Base-by-base conservation (phyloP, 2,888 invertebrate genomes). In the Pristionchus arcanus region DNA sequence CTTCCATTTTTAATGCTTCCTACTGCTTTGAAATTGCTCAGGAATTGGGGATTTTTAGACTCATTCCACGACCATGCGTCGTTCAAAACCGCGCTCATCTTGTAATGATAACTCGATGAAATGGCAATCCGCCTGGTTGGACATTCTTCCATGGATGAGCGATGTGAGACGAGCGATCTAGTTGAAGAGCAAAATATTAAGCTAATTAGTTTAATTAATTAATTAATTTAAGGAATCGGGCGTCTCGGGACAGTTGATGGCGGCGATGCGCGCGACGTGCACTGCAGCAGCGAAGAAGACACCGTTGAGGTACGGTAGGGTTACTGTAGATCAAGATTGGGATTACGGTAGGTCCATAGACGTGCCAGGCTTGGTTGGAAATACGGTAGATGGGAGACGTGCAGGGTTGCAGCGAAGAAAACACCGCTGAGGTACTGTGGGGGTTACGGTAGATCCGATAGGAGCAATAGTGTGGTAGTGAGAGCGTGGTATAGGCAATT, bases 221-320 rank as follows among this genome's bases (percentile, higher is more conserved):
- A 63, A 21, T 59, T 63, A 63, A 28, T 77, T n/a, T 77, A 55
- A 91, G 91, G 93, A 93, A 84, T 87, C 91, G 16, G 92, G 92
- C 2, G 90, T 92, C 13, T 91, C 90, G 11, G 98, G 98, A 90
- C 98, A 98, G 96, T 97, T 98, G 90, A 97, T 98, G 96, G 97
- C 98, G n/a, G 97, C 97, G 13, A 97, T 97, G 63, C 98, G 97
- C 95, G 98, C 98, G 91, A 97, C 97, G 0, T 98, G 98, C 95
- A 96, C 97, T 63, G 97, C 97, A 95, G 97, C 98, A 0, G 97
- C 99, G 95, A 97, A 97, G 95, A 97, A 97, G 87, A 91, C 92
- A 55, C 91, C 98, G 97, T 55, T 89, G 59, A 81, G 87, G 87
- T 74, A 28, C n/a, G 84, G 28, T 84, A 84, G 28, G 28, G 15